Conservation (phyloP, 2,888 invertebrate genomes). For the Apoda limacodes region DNA sequence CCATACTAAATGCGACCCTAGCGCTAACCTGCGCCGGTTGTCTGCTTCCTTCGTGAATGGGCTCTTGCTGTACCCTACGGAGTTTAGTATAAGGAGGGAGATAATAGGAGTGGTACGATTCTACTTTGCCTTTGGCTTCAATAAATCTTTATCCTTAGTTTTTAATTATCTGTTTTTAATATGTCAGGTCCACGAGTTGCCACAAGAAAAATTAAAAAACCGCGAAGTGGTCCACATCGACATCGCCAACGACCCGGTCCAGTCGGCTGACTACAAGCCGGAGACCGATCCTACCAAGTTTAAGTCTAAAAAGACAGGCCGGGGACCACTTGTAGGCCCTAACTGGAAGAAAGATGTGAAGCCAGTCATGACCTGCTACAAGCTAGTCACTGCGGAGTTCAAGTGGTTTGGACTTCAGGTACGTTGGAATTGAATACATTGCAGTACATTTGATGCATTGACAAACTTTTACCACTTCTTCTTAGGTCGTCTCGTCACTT, state of each 20-base stretch:
- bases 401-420: constrained; percentile 97
- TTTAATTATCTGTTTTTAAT: too few relatives aligned
- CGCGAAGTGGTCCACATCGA: constrained; percentile 94
- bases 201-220: constrained; percentile 87
- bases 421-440: constrained; percentile 18
- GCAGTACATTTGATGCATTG: too few relatives aligned
- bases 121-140: too few relatives aligned
- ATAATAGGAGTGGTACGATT: too few relatives aligned
- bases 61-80: too few relatives aligned
- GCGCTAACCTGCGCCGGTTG: too few relatives aligned
- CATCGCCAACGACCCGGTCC: constrained; percentile 92
- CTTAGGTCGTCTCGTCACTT: neutral
- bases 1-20: too few relatives aligned
- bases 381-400: constrained; percentile 96
- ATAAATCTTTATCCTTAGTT: too few relatives aligned
- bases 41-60: too few relatives aligned
- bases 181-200: constrained; percentile 94
- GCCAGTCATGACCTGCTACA: constrained; percentile 98
- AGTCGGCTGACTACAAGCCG: constrained; percentile 86
- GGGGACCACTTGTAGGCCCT: constrained; percentile 87
- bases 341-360: constrained; percentile 83
- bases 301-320: constrained; percentile 91
- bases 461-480: neutral
- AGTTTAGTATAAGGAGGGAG: too few relatives aligned
- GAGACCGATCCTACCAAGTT: constrained; percentile 76